Percentiles rank a stretch among this genome's conserved stretches.
Evolutionary conservation across 2,888 invertebrate genomes (phyloP).

Genomic region (Amiota mariae): DNA sequence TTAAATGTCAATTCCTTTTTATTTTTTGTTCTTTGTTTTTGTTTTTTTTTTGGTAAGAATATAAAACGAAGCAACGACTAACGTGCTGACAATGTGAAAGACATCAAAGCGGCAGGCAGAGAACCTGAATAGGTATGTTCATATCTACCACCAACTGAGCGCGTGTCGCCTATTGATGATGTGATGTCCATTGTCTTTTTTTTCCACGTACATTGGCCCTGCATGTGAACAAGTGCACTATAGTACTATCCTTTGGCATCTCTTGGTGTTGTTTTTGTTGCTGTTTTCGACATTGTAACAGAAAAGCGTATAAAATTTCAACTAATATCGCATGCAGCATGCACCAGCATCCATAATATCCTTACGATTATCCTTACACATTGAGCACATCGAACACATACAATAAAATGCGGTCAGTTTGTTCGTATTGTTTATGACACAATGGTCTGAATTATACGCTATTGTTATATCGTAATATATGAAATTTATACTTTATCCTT

Average conservation of each 20-base stretch:
- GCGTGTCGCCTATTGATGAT: conserved; percentile 22
- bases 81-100: neutral
- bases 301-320: conserved; percentile 16
- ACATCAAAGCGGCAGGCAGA: conserved; percentile 10
- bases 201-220: neutral
- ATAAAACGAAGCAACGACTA: neutral
- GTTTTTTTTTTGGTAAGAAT: too few species aligned
- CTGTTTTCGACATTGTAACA: neutral
- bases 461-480: conserved; percentile 21
- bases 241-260: conserved; percentile 16
- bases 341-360: conserved; percentile 3
- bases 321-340: conserved; percentile 23
- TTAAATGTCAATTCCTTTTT: conserved; percentile 5
- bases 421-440: neutral
- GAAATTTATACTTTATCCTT: conserved; percentile 28
- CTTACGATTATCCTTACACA: conserved; percentile 3
- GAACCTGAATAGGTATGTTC: neutral
- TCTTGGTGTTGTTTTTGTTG: neutral
- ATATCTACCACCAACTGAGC: conserved; percentile 16
- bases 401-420: conserved; percentile 10
- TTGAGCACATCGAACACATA: too few species aligned
- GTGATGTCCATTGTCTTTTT: neutral
- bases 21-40: too few species aligned
- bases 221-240: conserved; percentile 21
- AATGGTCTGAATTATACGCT: conserved; percentile 19